Conservation (phyloP, 1,140 invertebrate genomes). For the Drosophila littoralis region DNA sequence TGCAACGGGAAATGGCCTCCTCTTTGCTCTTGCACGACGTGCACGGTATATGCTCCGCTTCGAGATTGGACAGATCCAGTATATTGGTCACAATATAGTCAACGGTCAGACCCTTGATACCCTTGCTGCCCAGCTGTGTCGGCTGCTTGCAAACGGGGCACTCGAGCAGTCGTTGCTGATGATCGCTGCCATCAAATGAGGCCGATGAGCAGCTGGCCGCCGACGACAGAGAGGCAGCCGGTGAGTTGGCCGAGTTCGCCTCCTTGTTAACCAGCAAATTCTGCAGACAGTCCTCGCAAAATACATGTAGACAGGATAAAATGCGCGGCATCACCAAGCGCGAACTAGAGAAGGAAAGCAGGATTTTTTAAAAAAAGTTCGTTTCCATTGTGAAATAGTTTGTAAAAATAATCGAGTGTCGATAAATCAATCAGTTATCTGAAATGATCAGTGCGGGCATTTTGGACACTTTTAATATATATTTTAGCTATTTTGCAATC, state of each 20-base stretch:
- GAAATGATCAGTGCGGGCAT: too few species aligned
- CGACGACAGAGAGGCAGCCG: constrained; percentile 42
- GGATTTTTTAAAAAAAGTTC: neutral
- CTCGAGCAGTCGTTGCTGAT: constrained; percentile 66
- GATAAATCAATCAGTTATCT: neutral
- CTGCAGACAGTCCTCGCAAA: constrained; percentile 94
- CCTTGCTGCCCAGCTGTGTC: constrained; percentile 90
- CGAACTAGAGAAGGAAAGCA: constrained; percentile 47
- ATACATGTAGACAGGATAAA: constrained; percentile 95
- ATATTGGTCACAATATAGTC: constrained; percentile 95
- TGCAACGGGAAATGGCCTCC: constrained; percentile 95
- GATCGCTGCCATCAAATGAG: constrained; percentile 71
- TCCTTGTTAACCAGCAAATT: constrained; percentile 90
- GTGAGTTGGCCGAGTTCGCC: constrained; percentile 56
- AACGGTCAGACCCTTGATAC: constrained; percentile 89
- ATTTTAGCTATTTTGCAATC: too few species aligned
- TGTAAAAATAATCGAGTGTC: neutral
- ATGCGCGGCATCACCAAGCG: constrained; percentile 92
- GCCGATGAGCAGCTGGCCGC: constrained; percentile 80
- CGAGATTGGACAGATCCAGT: constrained; percentile 92
- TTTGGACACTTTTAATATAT: too few species aligned
- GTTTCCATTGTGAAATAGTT: constrained; percentile 3
- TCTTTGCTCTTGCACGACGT: constrained; percentile 96
- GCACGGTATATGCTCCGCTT: constrained; percentile 90
- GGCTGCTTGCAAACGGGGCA: constrained; percentile 94